Evolutionary conservation across 2,113 vertebrate species (phyloP).

Genomic region (Oncorhynchus gorbuscha): DNA sequence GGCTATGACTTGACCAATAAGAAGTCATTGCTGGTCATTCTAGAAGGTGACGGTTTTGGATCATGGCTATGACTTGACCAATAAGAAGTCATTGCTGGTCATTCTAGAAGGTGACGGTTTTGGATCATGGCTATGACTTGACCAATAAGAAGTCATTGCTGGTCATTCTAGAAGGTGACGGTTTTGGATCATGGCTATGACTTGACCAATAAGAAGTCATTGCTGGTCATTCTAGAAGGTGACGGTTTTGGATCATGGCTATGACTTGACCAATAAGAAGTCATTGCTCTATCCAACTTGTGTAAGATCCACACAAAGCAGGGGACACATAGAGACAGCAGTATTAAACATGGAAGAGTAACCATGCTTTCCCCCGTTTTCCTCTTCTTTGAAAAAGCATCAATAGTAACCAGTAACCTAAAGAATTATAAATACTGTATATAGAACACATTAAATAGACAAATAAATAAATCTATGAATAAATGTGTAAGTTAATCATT

Average conservation of each 20-base stretch:
- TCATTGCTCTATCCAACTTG: constrained; percentile 32
- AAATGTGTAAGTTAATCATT: neutral
- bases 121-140: constrained; percentile 11
- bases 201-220: neutral
- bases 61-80: neutral
- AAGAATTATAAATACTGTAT: constrained; percentile 7
- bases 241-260: constrained; percentile 29
- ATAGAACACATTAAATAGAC: neutral
- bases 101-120: constrained; percentile 35
- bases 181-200: constrained; percentile 26
- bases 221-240: constrained; percentile 33
- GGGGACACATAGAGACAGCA: constrained; percentile 11
- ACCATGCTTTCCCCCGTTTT: no score
- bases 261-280: neutral
- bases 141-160: neutral
- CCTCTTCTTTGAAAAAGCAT: constrained; percentile 8
- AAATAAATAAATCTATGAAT: neutral
- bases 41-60: constrained; percentile 32
- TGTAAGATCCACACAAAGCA: constrained; percentile 21
- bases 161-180: constrained; percentile 32
- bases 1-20: neutral
- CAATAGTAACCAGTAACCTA: constrained; percentile 1
- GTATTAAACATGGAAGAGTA: constrained; percentile 22
- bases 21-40: constrained; percentile 23
- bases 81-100: constrained; percentile 9